These are phyloP conservation scores for Pantherophis alleghaniensis DNA, from an alignment of 2,797 vertebrate genomes.

Conservation along the genomic window DNA sequence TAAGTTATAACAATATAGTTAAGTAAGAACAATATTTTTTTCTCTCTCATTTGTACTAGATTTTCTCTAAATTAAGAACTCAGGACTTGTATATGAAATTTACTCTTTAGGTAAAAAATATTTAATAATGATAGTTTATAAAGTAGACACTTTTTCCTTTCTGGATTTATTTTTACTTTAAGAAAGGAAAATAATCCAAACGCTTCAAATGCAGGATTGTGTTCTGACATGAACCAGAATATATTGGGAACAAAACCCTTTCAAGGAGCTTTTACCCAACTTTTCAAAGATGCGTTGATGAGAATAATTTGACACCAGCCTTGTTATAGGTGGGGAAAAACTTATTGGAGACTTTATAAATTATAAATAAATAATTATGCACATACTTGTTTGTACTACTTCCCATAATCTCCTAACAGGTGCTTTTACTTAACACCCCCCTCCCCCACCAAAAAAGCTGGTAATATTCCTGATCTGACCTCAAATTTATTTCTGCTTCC, in stretches of 20 bases:
- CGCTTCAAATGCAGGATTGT: neutral
- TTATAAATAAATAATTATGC: neutral
- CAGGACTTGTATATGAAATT: neutral
- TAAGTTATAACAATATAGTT: neutral
- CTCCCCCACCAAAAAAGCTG: neutral
- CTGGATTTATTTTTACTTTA: neutral
- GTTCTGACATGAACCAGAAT: neutral
- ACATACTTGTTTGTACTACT: neutral
- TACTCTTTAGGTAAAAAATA: neutral
- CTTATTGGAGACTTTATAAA: neutral
- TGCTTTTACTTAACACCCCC: neutral
- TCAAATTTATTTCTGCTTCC: neutral
- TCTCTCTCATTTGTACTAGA: neutral
- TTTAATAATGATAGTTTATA: neutral
- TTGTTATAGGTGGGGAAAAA: neutral
- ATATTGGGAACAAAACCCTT: neutral
- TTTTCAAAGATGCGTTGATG: neutral
- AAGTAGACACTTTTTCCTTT: neutral
- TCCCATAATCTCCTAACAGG: neutral
- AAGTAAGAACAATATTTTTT: too few relatives aligned
- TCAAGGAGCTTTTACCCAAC: neutral
- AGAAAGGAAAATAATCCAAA: neutral
- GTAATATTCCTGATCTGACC: neutral
- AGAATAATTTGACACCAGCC: neutral
- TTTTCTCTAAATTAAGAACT: neutral